Base-by-base conservation (phyloP, 2,797 vertebrate genomes). In the Eulemur coronatus region DNA sequence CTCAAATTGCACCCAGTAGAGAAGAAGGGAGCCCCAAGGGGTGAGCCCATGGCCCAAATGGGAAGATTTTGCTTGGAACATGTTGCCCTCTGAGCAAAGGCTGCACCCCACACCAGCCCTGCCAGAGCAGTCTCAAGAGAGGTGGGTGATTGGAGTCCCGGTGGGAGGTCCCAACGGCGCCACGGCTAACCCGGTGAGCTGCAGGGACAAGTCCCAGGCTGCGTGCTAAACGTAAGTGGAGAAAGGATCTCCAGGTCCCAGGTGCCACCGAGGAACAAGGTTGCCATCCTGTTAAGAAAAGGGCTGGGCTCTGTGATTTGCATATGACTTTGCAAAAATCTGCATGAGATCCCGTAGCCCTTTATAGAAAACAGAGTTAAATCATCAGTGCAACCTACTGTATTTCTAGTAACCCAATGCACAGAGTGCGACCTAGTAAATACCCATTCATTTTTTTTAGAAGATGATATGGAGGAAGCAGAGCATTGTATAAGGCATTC, bases 251-350 rank as follows among this genome's bases (percentile, higher is more conserved):
- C 98, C 97, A 96, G 98, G 98, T 98, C 98, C 98, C 97, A 98
- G 98, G 93, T 98, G 96, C 98, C 98, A 98, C 97, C 98, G 98
- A 98, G 98, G 97, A 98, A 96, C 98, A 96, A 97, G 97, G 98
- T 97, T 98, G 98, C 97, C 97, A 96, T 98, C 98, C 98, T 98
- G 98, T 98, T 98, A 98, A 98, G 97, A 98, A 98, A 98, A 98
- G 98, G 97, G 97, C 98, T 96, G 67, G 97, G 97, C 98, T 98
- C 98, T 98, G 97, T 98, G 88, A 98, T 96, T 98, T 98, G 98
- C 97, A 97, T 96, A 98, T 96, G 82, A 98, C 97, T 98, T 97
- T 95, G 95, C 90, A 96, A 96, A 96, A 97, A 89, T 95, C 86
- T 98, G 90, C 92, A 93, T 81, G 97, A 98, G 97, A 98, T 96